Percentiles rank a stretch among this genome's conserved stretches.
phyloP scores from a whole-genome alignment of 2,113 vertebrate species.

The Cyanoderma ruficeps region DNA sequence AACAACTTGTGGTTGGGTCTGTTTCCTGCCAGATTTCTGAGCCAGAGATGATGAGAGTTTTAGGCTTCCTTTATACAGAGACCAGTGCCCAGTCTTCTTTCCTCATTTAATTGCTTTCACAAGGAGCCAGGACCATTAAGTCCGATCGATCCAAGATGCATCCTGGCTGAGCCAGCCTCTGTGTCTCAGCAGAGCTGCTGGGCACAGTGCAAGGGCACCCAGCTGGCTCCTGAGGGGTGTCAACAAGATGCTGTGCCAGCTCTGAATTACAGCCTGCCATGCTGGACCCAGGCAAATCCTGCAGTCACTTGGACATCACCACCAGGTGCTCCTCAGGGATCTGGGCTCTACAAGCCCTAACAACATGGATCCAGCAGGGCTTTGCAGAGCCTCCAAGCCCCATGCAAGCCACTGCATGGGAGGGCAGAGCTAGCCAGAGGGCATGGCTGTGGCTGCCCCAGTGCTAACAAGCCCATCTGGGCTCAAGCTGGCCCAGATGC shows the following conservation, averaged over 20 bases:
- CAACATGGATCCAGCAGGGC: neutral
- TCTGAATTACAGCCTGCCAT: neutral
- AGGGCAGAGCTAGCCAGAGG: neutral
- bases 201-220: fast-evolving
- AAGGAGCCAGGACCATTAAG: neutral
- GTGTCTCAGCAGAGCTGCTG: neutral
- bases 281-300: neutral
- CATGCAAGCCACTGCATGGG: fast-evolving
- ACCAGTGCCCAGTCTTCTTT: neutral
- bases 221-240: neutral
- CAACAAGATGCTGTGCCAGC: neutral
- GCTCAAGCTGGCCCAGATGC: neutral
- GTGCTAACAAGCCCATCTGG: neutral
- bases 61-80: neutral
- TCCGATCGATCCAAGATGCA: neutral
- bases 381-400: neutral
- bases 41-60: neutral
- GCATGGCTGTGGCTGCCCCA: fast-evolving
- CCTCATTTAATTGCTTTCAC: neutral
- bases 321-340: neutral
- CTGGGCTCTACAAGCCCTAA: neutral
- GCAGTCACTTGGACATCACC: fast-evolving
- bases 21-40: neutral
- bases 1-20: neutral
- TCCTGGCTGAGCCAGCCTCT: neutral